Base-by-base conservation (phyloP, 2,888 invertebrate species). In the Megastigmus dorsalis region DNA sequence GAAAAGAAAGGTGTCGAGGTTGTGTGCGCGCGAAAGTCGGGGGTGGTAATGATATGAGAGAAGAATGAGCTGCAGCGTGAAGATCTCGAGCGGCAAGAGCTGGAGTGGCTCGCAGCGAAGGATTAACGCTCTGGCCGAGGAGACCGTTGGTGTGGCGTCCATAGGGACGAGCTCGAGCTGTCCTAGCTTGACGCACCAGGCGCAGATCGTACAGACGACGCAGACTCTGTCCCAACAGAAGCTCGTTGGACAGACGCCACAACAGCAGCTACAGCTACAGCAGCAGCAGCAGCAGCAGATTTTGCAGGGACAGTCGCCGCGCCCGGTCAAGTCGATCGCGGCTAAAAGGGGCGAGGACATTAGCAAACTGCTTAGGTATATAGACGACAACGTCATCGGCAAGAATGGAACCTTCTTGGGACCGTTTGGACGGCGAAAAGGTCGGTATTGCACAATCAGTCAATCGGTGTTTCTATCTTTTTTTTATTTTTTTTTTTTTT, bases 381-480 rank as follows among this genome's bases (percentile, higher is more conserved):
- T 96, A 79, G 94, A 95, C 83, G 93, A 94, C 79, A 95, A 93
- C 88, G 90, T 95, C 79, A 93, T 95, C 83, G 95, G 95, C 69
- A 94, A 93, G 86, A 93, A 93, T 80, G 93, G 93, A 82, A 93
- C 93, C 26, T 95, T 95, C 87, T 91, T 93, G 81, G 95, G 95
- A 65, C 96, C 96, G 10, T 96, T 93, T 84, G 95, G 95, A 77
- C 90, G 94, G 71, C 89, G 95, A 84, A 94, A 94, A 93, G 94
- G 95, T 95, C 89, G 89, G 89, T 82, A n/a, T n/a, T n/a, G n/a
- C n/a, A n/a, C n/a, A n/a, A n/a, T n/a, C n/a, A n/a, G n/a, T n/a
- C n/a, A n/a, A n/a, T n/a, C n/a, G n/a, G n/a, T n/a, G n/a, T n/a
- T n/a, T n/a, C n/a, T n/a, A n/a, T n/a, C n/a, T n/a, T n/a, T n/a